Conservation (phyloP, 1,140 invertebrate species). For the Calephelis nemesis region DNA sequence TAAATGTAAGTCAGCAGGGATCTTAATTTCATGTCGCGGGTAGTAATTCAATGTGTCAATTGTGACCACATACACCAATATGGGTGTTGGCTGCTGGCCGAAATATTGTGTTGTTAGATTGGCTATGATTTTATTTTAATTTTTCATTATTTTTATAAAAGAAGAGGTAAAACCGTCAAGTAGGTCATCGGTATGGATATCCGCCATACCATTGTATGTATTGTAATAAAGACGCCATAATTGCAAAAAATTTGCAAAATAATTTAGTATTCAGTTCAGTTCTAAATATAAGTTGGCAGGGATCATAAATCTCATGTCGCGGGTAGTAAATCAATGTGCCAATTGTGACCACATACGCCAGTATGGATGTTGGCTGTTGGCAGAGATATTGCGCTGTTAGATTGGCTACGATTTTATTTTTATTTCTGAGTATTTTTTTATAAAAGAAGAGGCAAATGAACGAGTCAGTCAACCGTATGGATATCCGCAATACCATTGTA, state of each 20-base stretch:
- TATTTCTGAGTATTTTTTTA: too few relatives aligned
- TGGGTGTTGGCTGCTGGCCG: neutral
- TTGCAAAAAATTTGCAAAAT: neutral
- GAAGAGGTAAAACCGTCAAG: too few relatives aligned
- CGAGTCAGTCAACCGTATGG: too few relatives aligned
- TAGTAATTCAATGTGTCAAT: conserved; percentile 14
- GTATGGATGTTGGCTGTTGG: neutral
- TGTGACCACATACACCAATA: conserved; percentile 12
- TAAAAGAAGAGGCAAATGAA: too few relatives aligned
- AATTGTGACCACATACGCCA: conserved; percentile 15
- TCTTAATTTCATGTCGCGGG: conserved; percentile 12
- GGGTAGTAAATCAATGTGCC: conserved; percentile 14
- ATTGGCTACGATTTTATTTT: neutral
- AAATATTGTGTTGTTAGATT: neutral
- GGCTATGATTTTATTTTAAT: too few relatives aligned
- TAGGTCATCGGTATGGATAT: too few relatives aligned
- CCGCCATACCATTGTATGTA: neutral
- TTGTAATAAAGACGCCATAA: neutral
- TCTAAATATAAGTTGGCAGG: conserved; percentile 1
- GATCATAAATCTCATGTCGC: conserved; percentile 10
- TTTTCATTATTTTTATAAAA: too few relatives aligned
- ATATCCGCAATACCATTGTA: too few relatives aligned
- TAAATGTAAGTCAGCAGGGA: neutral
- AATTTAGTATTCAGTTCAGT: conserved; percentile 10
- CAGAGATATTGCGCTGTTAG: neutral